Evolutionary conservation across 2,888 invertebrate species (phyloP), one percentile per base, ranked within the genome.

Genomic region (Hartigia nigra): DNA sequence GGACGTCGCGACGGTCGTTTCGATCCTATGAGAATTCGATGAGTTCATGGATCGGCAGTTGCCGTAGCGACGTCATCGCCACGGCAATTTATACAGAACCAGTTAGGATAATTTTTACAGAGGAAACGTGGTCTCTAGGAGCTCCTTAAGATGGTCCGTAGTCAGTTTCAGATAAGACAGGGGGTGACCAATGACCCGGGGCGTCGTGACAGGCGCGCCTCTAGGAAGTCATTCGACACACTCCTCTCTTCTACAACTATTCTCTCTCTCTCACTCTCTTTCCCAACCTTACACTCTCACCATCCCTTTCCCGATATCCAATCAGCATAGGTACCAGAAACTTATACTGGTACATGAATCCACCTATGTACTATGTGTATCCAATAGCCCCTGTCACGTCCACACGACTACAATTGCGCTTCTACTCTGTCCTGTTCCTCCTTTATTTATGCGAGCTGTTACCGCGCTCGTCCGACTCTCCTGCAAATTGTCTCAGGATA

Each of bases 191-290:
- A 90, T 90, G 90, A 90, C 90, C 90, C 86, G 84, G 81, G 88
- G 88, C 87, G 84, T 90, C 90, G 90, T 90, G 90, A 90, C 90
- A 88, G 88, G 87, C 89, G 89, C 90, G 88, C 90, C 90, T 90
- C 89, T 88, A 89, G 89, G 90, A 90, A 90, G 89, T 90, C 87
- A 86, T 87, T 88, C 87, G 86, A 85, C 83, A 86, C 83, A 87
- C 86, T 39, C 35, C 75, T 75, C 75, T 75, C 75, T 34, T 34
- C 31, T 23, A 9, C 55, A 2, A 55, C 55, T 55, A 55, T 55
- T 75, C 75, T 79, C 76, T 12, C 39, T 69, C 79, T 76, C 74
- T 80, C 81, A 39, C 78, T 81, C 83, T 76, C 79, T 77, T 76
- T 72, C 79, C 74, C 76, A 74, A 77, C 77, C 80, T 78, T 74